Evolutionary conservation across 2,888 invertebrate species (phyloP).

Genomic region (Hydraecia micacea): DNA sequence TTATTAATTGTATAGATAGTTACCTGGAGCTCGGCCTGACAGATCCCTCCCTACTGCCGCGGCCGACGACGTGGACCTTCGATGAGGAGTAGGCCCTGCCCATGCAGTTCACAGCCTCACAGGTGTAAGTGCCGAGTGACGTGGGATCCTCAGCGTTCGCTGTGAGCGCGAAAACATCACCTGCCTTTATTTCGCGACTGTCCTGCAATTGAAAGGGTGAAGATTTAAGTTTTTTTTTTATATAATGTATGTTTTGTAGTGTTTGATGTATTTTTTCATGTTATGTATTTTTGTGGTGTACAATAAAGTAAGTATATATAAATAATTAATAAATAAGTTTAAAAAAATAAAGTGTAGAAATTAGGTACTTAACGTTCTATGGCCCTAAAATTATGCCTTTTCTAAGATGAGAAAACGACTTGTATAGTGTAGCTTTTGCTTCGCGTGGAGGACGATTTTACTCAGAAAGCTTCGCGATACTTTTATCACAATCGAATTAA

Average conservation of each 20-base stretch:
- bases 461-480: background rate
- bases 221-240: no score
- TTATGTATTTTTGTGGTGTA: no score
- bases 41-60: slow-evolving; percentile 93
- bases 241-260: no score
- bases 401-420: background rate
- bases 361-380: background rate
- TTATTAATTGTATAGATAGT: background rate
- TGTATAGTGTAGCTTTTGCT: background rate
- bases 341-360: background rate
- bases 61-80: slow-evolving; percentile 95
- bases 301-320: no score
- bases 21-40: slow-evolving; percentile 92
- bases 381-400: background rate
- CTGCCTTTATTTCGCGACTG: slow-evolving; percentile 96
- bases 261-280: no score
- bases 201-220: slow-evolving; percentile 91
- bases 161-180: slow-evolving; percentile 96
- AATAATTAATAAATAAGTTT: no score
- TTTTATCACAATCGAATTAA: background rate
- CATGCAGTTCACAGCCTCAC: slow-evolving; percentile 97
- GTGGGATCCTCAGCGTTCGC: slow-evolving; percentile 96
- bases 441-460: background rate
- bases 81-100: slow-evolving; percentile 95
- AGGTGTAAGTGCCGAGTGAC: slow-evolving; percentile 96